Evolutionary conservation across 2,113 vertebrate species (phyloP).

Genomic region (Agapornis roseicollis): DNA sequence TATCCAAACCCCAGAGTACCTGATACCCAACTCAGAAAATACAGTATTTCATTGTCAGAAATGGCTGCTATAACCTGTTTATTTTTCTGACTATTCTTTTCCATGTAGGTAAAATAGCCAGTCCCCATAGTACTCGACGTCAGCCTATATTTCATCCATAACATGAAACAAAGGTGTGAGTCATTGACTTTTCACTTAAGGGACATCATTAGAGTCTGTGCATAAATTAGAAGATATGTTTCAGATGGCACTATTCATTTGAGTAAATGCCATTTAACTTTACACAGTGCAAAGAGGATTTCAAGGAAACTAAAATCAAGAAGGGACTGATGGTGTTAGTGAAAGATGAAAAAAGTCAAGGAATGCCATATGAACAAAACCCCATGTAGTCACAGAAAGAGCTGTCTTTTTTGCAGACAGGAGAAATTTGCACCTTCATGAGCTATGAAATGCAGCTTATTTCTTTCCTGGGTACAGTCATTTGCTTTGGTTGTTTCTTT

Average conservation of each 20-base stretch:
- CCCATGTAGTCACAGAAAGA: neutral
- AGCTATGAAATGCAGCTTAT: neutral
- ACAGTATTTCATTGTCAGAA: neutral
- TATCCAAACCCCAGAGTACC: neutral
- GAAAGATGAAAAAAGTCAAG: neutral
- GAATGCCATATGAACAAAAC: neutral
- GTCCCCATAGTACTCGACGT: accelerated
- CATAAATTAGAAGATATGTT: neutral
- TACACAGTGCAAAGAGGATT: neutral
- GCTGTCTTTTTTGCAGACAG: neutral
- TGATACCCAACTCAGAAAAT: neutral
- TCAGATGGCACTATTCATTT: neutral
- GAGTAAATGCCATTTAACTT: neutral
- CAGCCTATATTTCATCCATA: neutral
- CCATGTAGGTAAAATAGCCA: neutral
- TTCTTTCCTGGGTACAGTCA: neutral
- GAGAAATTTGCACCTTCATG: neutral
- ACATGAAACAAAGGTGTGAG: neutral
- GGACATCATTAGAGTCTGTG: neutral
- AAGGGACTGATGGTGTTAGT: neutral
- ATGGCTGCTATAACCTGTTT: neutral
- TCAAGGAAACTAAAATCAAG: neutral
- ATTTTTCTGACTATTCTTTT: neutral
- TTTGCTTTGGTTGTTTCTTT: neutral
- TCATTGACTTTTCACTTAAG: neutral